Evolutionary conservation across 2,113 vertebrate species (phyloP).

Genomic region (Himantopus leucocephalus): DNA sequence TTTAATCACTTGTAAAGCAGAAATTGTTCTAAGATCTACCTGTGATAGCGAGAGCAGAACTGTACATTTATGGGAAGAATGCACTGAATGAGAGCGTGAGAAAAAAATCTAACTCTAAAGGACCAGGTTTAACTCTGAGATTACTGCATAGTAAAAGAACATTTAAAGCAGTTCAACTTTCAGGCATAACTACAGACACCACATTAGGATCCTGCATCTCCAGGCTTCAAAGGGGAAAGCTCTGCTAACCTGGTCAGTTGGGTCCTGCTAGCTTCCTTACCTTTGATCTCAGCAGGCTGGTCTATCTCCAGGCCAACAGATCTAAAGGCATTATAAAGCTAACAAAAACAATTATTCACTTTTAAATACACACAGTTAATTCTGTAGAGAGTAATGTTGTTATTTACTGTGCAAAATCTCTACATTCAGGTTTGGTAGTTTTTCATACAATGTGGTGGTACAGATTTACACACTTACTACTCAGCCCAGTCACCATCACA

Average conservation of each 20-base stretch:
- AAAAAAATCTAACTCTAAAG: not conserved
- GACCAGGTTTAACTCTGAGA: not conserved
- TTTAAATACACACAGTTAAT: not conserved
- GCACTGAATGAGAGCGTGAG: not conserved
- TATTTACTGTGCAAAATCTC: not conserved
- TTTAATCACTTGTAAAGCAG: not conserved
- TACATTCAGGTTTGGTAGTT: not conserved
- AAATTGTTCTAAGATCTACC: not conserved
- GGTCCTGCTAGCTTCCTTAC: not conserved
- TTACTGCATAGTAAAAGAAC: not conserved
- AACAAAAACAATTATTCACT: not conserved
- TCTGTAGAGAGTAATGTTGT: not conserved
- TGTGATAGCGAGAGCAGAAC: not conserved
- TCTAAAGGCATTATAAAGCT: not conserved
- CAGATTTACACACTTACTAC: not conserved
- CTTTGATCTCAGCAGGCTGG: not conserved
- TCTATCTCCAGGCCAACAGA: not conserved
- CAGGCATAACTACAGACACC: not conserved
- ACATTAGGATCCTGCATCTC: not conserved
- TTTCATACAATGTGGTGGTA: not conserved
- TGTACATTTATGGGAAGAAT: not conserved
- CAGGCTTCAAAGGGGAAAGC: not conserved
- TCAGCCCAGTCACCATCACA: not conserved
- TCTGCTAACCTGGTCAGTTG: not conserved
- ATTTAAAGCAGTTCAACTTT: not conserved